Base-by-base conservation (phyloP, 2,888 invertebrate species). In the Lithophane leautieri region DNA sequence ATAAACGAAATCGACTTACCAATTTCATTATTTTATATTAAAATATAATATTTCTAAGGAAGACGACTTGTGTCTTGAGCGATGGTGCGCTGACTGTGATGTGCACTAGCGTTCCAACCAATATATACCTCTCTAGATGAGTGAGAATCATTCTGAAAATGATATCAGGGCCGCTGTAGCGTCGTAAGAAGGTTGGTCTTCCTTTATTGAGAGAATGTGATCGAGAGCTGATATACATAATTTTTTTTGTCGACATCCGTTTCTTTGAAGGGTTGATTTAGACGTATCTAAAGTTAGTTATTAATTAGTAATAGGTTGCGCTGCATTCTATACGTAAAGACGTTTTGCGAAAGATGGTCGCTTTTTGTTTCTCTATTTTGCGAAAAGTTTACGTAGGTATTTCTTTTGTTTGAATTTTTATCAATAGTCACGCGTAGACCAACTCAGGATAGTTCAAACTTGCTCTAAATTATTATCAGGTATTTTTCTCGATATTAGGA, bases 161-260 rank as follows among this genome's bases (percentile, higher is more conserved):
- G 88, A 93, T 94, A 95, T 95, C 95, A 96, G 89, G 95, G 95
- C 90, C 95, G 88, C 85, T 89, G 89, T 88, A 86, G 74, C 75
- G 14, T 71, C 83, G 76, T 88, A 87, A 87, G 88, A 91, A 91
- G 91, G 90, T 90, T 89, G 88, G 83, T 91, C 92, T 93, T 93
- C 93, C 93, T 92, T 85, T 86, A 88, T 86, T 88, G 82, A 86
- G 88, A 85, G 91, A 92, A 91, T 91, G 91, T 91, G 84, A 88
- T 85, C 81, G 87, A 88, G 83, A 86, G 76, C 78, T 85, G 75
- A 79, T 87, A 79, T 66, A 74, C 73, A 75, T 82, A n/a, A n/a
- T 81, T 83, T 88, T 84, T 83, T 78, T 78, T 86, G 67, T 73
- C 73, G 76, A 83, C 82, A 86, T 89, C 88, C 89, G 88, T 58